Base-by-base conservation (phyloP, 2,888 invertebrate genomes). In the Ophion ventricosus region DNA sequence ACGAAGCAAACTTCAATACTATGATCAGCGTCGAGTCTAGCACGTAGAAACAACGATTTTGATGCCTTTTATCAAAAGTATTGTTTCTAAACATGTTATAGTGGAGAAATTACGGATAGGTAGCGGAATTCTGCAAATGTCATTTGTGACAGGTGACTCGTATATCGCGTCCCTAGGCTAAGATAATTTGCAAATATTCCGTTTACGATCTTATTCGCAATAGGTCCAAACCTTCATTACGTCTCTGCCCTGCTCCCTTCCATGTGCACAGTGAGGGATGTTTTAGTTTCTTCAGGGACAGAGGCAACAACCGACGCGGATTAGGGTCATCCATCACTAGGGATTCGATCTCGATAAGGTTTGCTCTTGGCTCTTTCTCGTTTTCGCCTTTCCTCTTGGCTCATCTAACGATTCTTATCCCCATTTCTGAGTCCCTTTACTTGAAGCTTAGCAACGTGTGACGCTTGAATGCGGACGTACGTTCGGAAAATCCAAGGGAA, bases 261-360 rank as follows among this genome's bases (percentile, higher is more conserved):
- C 20, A 59, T 54, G 63, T 61, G 26, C 56, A 7, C 10, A 57
- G 26, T 23, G 76, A 56, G 63, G 61, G 64, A 82, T 64, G 69
- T 72, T 83, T 78, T 40, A 69, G 43, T 57, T 64, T 70, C 76
- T 57, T 29, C 61, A 61, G 67, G 70, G 72, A 77, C 57, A 59
- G 43, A 69, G 75, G 79, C 79, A 69, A 79, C 84, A 74, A 84
- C 80, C 76, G 80, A 23, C 35, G 72, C 83, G 89, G 90, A 92
- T 92, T 90, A 90, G 86, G 88, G 88, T 87, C 91, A 92, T 92
- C 90, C 89, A 92, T 92, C 92, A 92, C 89, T 81, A 87, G 88
- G 87, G 88, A 89, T 90, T 87, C 89, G 90, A 91, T 91, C 89
- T 85, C 87, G 90, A 90, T 91, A 91, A 89, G 82, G 70, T 67